Evolutionary conservation across 1,140 invertebrate species (phyloP), one percentile per base, ranked within the genome.

Genomic region (Chrysopa pallens): DNA sequence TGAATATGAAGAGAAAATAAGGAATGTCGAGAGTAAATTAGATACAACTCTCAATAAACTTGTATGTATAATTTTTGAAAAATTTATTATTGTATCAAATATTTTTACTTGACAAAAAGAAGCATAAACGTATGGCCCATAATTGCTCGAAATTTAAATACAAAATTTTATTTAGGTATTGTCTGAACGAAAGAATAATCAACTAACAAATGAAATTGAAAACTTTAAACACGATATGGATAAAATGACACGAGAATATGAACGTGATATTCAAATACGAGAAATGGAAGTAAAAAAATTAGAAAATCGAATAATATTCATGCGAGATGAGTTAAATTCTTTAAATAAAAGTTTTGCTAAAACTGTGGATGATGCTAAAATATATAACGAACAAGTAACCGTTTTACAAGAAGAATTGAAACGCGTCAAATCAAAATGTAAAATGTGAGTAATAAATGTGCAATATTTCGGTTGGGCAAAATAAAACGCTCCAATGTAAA

Each of bases 141-240:
- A n/a, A n/a, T n/a, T n/a, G n/a, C n/a, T n/a, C n/a, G n/a, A n/a
- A n/a, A n/a, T n/a, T n/a, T n/a, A n/a, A n/a, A n/a, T n/a, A n/a
- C n/a, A n/a, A n/a, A n/a, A n/a, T n/a, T 23, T 23, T 23, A 23
- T 23, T 23, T 23, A 53, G 55, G 33, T 59, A 40, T 42, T 59
- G 40, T 59, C 57, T 29, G 61, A 63, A 47, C 54, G 57, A 27
- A 47, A 57, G 43, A 61, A 57, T 38, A 56, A 62, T 35, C 56
- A 60, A 44, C 40, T 61, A 8, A 45, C 44, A 15, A 51, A 58
- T 2, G 58, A 63, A 50, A 56, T 51, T 38, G 54, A 57, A 33
- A 50, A 47, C 36, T 40, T 62, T n/a, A 58, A 54, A 50, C 52
- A 51, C 40, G 60, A 63, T 42, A 47, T 61, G 37, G 53, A 62